Percentiles rank a stretch among this genome's conserved stretches.
These are phyloP conservation scores for Lethenteron camtschaticum DNA, from an alignment of 2,113 vertebrate species.

Conservation along the genomic window DNA sequence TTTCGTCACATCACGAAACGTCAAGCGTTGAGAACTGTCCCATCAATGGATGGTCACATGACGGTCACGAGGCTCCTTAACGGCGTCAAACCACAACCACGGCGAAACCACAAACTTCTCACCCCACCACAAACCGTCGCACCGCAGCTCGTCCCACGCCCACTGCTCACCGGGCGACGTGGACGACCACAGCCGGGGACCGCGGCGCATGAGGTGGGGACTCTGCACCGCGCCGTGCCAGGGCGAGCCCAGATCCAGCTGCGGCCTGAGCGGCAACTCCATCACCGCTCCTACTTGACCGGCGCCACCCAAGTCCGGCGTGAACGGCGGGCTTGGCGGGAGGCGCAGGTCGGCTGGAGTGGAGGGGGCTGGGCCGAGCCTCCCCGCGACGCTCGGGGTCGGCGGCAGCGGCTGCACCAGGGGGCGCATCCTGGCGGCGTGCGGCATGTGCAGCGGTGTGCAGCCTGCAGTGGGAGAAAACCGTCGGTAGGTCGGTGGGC, in stretches of 20 bases:
- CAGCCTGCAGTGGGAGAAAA: too few species aligned
- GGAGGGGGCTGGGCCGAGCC: conserved; percentile 25
- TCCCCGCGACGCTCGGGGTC: conserved; percentile 27
- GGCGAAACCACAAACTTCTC: too few species aligned
- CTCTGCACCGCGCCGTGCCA: conserved; percentile 38
- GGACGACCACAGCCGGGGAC: conserved; percentile 57
- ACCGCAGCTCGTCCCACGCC: too few species aligned
- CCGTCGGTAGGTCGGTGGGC: too few species aligned
- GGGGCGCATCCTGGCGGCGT: too few species aligned
- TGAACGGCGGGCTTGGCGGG: conserved; percentile 25
- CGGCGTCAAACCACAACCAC: too few species aligned
- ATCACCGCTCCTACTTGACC: conserved; percentile 30
- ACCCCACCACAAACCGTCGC: too few species aligned
- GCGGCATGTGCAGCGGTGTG: too few species aligned
- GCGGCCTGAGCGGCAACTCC: not conserved
- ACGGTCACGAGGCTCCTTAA: too few species aligned
- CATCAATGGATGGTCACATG: too few species aligned
- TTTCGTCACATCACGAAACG: too few species aligned
- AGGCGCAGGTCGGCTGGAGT: conserved; percentile 14
- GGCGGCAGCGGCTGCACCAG: conserved; percentile 16
- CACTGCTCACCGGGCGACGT: conserved; percentile 14
- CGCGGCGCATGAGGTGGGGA: conserved; percentile 39
- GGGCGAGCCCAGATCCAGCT: conserved; percentile 30
- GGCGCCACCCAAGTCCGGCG: conserved; percentile 32
- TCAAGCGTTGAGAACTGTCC: too few species aligned